These are phyloP conservation scores for Harpegnathos saltator DNA, from an alignment of 1,140 invertebrate species.

Conservation along the genomic window DNA sequence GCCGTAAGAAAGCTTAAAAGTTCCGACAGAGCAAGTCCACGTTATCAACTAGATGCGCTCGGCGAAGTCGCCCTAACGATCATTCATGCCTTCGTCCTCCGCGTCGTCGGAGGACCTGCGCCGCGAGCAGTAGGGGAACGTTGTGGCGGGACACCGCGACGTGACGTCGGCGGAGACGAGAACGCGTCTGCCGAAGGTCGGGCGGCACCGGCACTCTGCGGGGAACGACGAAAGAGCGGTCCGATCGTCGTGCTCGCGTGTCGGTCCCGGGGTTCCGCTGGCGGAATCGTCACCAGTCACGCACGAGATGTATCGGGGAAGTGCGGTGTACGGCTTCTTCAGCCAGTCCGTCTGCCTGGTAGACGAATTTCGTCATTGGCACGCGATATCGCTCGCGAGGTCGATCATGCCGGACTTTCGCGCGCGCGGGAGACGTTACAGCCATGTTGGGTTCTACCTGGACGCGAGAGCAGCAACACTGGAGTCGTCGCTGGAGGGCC, in stretches of 20 bases:
- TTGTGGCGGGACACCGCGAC: not conserved
- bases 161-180: not conserved
- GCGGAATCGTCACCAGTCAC: not conserved
- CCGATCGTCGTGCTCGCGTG: constrained; percentile 3
- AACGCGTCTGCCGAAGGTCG: not conserved
- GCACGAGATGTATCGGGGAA: constrained; percentile 39
- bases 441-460: constrained; percentile 28
- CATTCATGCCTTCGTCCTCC: constrained; percentile 4
- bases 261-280: constrained; percentile 4
- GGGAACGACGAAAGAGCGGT: not conserved
- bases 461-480: not conserved
- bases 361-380: constrained; percentile 28
- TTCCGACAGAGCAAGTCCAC: not conserved
- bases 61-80: constrained; percentile 3
- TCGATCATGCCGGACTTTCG: not conserved
- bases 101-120: not conserved
- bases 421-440: not conserved
- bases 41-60: not conserved
- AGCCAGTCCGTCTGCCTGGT: constrained; percentile 74
- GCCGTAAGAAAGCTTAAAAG: constrained; percentile 18
- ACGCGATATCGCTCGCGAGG: not conserved
- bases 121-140: not conserved
- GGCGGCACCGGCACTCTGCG: constrained; percentile 8
- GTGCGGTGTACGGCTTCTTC: constrained; percentile 76
- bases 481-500: not conserved